Evolutionary conservation across 1,140 invertebrate genomes (phyloP), one percentile per base, ranked within the genome.

Genomic region (Nebria ingens): DNA sequence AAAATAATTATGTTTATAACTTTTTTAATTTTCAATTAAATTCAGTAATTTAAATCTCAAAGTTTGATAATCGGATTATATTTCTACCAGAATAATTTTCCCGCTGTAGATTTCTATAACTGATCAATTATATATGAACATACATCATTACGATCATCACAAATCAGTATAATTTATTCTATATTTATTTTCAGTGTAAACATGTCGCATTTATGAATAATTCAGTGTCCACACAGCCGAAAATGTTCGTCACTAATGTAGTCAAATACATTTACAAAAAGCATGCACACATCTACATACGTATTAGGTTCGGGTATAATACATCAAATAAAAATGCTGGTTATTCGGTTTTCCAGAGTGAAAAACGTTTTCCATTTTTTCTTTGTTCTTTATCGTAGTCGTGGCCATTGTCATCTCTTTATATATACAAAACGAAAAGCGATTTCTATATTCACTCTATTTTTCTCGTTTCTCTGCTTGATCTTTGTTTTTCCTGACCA

Each of bases 181-280:
- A n/a, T n/a, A n/a, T n/a, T 34, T n/a, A 34, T 34, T 34, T 34
- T 34, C 25, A 34, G 9, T 45, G 6, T 45, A 12, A 45, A 6
- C 40, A 3, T 45, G 15, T 45, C 40, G 17, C 15, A 45, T 17
- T 45, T 17, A 45, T 45, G 40, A 45, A 45, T 45, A 11, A 45
- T 45, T 45, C 40, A 45, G 15, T 17, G 15, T 45, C n/a, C 15
- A 17, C 40, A 45, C 9, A 45, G 40, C 9, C 9, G 40, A 11
- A 45, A 45, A 45, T 45, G 15, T 45, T 45, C 17, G 9, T 45
- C 9, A 17, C 40, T 45, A 45, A 45, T 45, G 40, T 45, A 45
- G 40, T 45, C 40, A 45, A 17, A 17, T 17, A 45, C 25, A 34
- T n/a, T 34, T 17, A 17, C 40, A 17, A 4, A 45, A 4, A 45